Conservation (phyloP, 2,888 invertebrate genomes). For the Nymphalis urticae region DNA sequence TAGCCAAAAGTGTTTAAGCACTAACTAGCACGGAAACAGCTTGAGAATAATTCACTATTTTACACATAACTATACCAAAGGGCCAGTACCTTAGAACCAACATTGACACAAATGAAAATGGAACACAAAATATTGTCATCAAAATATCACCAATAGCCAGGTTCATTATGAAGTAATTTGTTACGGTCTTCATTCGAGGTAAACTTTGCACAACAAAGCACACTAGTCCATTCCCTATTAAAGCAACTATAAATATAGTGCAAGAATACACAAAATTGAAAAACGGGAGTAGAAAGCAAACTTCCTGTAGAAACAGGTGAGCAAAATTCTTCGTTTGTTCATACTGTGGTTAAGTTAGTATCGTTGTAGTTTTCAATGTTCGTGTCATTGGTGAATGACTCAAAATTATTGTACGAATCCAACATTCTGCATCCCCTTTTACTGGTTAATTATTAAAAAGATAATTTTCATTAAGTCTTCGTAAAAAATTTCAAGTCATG, state of each 20-base stretch:
- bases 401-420: constrained; percentile 48
- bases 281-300: constrained; percentile 73
- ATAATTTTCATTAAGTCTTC: constrained; percentile 5
- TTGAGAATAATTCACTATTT: constrained; percentile 91
- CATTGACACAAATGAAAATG: constrained; percentile 92
- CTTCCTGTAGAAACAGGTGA: constrained; percentile 50
- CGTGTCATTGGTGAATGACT: constrained; percentile 43
- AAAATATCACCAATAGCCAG: constrained; percentile 94
- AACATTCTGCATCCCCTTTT: constrained; percentile 54
- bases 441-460: not conserved
- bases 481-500: constrained; percentile 4
- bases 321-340: constrained; percentile 54
- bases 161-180: constrained; percentile 95
- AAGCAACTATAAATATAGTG: constrained; percentile 85
- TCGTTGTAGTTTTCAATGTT: constrained; percentile 43
- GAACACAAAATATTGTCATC: constrained; percentile 95
- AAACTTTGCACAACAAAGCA: constrained; percentile 92
- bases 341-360: constrained; percentile 46
- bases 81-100: constrained; percentile 93
- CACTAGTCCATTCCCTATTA: constrained; percentile 89
- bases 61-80: constrained; percentile 91
- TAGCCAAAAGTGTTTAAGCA: constrained; percentile 94
- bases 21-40: constrained; percentile 91
- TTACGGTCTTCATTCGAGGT: constrained; percentile 94
- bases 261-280: constrained; percentile 84